phyloP scores from a whole-genome alignment of 2,888 invertebrate species.

The Empis stercorea region DNA sequence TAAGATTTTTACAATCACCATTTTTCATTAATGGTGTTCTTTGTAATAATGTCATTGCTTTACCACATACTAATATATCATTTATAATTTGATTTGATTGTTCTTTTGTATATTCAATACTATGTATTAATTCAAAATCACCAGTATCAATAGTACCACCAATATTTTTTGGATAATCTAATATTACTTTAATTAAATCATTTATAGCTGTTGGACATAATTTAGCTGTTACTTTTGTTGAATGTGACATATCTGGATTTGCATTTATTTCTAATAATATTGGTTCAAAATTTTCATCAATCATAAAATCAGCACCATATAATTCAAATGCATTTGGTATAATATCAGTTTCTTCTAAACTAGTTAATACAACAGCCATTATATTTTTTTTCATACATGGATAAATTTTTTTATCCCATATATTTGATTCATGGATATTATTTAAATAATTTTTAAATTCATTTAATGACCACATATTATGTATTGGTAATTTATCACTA shows the following conservation, averaged over 20 bases:
- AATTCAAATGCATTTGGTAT: slow-evolving; percentile 71
- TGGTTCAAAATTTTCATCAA: slow-evolving; percentile 70
- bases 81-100: too few relatives aligned
- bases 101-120: too few relatives aligned
- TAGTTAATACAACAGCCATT: slow-evolving; percentile 62
- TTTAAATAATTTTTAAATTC: slow-evolving; percentile 53
- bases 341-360: slow-evolving; percentile 56
- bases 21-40: too few relatives aligned
- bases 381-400: slow-evolving; percentile 76
- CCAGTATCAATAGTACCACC: slow-evolving; percentile 44
- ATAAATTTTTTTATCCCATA: slow-evolving; percentile 61
- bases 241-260: slow-evolving; percentile 68
- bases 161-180: slow-evolving; percentile 29
- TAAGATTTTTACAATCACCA: too few relatives aligned
- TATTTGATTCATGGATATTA: slow-evolving; percentile 31
- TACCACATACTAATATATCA: too few relatives aligned
- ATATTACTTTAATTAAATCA: slow-evolving; percentile 73
- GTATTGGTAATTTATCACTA: slow-evolving; percentile 49
- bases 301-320: slow-evolving; percentile 86
- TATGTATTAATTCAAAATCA: slow-evolving; percentile 41
- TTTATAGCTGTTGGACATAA: slow-evolving; percentile 70
- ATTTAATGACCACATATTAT: slow-evolving; percentile 76
- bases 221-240: slow-evolving; percentile 69
- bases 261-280: slow-evolving; percentile 92
- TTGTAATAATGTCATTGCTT: too few relatives aligned